A percentile compares a stretch with the other conserved stretches of the same genome.
These are phyloP conservation scores for Notospermus geniculatus DNA, from an alignment of 1,140 invertebrate genomes.

Conservation along the genomic window DNA sequence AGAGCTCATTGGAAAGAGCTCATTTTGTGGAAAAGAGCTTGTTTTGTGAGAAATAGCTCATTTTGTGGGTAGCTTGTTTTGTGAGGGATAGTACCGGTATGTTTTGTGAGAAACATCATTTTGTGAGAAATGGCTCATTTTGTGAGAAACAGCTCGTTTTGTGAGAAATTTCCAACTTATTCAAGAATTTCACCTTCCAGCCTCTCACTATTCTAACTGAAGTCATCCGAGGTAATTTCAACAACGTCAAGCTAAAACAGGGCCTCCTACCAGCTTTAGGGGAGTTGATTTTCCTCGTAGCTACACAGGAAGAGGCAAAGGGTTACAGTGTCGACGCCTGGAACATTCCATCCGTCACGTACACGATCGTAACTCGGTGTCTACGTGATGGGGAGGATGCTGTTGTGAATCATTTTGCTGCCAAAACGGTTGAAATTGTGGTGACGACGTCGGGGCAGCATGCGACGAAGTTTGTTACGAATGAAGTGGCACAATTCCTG, in stretches of 20 bases:
- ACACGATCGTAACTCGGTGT: slow-evolving; percentile 44
- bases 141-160: too few relatives aligned
- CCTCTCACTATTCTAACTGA: slow-evolving; percentile 46
- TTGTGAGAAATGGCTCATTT: too few relatives aligned
- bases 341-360: slow-evolving; percentile 49
- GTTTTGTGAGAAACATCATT: too few relatives aligned
- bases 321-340: slow-evolving; percentile 39
- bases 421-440: slow-evolving; percentile 55
- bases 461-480: slow-evolving; percentile 51
- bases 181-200: too few relatives aligned
- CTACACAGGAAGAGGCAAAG: slow-evolving; percentile 37
- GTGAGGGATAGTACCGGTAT: too few relatives aligned
- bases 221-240: slow-evolving; percentile 49
- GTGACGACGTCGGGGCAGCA: slow-evolving; percentile 43
- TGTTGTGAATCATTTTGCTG: slow-evolving; percentile 49
- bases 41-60: too few relatives aligned
- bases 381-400: slow-evolving; percentile 53
- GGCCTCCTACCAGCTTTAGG: slow-evolving; percentile 51
- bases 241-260: slow-evolving; percentile 48
- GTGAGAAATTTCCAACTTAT: too few relatives aligned
- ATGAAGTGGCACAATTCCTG: slow-evolving; percentile 50
- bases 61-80: too few relatives aligned
- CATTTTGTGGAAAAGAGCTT: too few relatives aligned
- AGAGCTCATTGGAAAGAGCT: too few relatives aligned
- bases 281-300: slow-evolving; percentile 49